Evolutionary conservation across 2,888 invertebrate genomes (phyloP), one percentile per base, ranked within the genome.

Genomic region (Capitulum mitella): DNA sequence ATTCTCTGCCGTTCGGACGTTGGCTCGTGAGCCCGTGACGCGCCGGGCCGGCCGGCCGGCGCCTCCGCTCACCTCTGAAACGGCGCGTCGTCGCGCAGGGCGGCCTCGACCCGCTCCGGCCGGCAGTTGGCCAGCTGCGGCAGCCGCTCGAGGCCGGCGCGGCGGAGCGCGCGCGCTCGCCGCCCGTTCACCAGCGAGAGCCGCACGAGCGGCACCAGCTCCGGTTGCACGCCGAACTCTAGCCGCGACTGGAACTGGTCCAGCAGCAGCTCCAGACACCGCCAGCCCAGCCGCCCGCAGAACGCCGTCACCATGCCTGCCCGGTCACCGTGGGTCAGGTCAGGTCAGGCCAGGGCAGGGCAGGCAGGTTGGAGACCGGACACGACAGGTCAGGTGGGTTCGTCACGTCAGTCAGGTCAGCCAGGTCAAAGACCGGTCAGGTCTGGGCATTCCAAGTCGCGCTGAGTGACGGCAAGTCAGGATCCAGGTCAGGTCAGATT

Each of bases 301-400:
- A 99, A 98, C n/a, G 94, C 91, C 5, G 97, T 95, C 1, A 98
- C 94, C 93, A 98, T 98, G 79, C 97, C 97, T 93, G 82, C 70
- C 70, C 2, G 43, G 6, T 5, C 6, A 43, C 12, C 43, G 43
- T n/a, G n/a, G n/a, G n/a, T n/a, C n/a, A n/a, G n/a, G n/a, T n/a
- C n/a, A n/a, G n/a, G n/a, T n/a, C n/a, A n/a, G n/a, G n/a, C n/a
- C n/a, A n/a, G n/a, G n/a, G n/a, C n/a, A n/a, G n/a, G n/a, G n/a
- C n/a, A n/a, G n/a, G n/a, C n/a, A n/a, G n/a, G n/a, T n/a, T n/a
- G n/a, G n/a, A n/a, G n/a, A n/a, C n/a, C n/a, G n/a, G n/a, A n/a
- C n/a, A n/a, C n/a, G n/a, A n/a, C n/a, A n/a, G n/a, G n/a, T n/a
- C n/a, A n/a, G n/a, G n/a, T n/a, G n/a, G n/a, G n/a, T n/a, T n/a